These are phyloP conservation scores for Bovichtus variegatus DNA, from an alignment of 2,797 vertebrate species.

Conservation along the genomic window DNA sequence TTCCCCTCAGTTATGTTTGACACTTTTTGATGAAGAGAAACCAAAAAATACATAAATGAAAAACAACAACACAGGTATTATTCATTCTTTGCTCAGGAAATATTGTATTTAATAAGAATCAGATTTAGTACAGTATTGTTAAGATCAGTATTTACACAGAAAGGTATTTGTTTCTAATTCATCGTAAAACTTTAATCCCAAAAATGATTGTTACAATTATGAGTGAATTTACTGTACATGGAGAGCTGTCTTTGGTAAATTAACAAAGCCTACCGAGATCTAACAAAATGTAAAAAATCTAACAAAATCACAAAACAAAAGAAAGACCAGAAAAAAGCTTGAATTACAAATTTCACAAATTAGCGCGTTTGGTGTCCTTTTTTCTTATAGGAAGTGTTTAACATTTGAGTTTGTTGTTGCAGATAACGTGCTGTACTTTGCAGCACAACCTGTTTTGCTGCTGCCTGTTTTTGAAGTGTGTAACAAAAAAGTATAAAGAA, in stretches of 20 bases:
- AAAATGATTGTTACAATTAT: not conserved
- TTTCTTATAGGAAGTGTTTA: not conserved
- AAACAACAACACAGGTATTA: not conserved
- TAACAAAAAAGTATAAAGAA: not conserved
- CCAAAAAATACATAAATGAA: not conserved
- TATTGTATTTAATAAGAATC: not conserved
- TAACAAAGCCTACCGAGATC: not conserved
- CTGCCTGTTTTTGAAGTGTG: conserved; percentile 3
- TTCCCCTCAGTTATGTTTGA: not conserved
- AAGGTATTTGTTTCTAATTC: not conserved
- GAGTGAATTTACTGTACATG: not conserved
- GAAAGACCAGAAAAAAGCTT: not conserved
- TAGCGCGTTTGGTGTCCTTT: not conserved
- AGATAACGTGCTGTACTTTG: not conserved
- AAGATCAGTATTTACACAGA: not conserved
- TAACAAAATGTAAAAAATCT: no score
- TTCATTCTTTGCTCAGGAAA: conserved; percentile 36
- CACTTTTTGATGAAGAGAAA: not conserved
- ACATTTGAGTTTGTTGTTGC: not conserved
- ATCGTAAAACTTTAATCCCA: not conserved
- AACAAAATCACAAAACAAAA: not conserved
- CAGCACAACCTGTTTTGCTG: not conserved
- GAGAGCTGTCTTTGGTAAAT: not conserved
- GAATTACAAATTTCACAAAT: not conserved
- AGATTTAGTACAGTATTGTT: not conserved